Percentiles rank a stretch among this genome's conserved stretches.
Evolutionary conservation across 2,797 vertebrate species (phyloP).

Genomic region (Diglossa cyanea): DNA sequence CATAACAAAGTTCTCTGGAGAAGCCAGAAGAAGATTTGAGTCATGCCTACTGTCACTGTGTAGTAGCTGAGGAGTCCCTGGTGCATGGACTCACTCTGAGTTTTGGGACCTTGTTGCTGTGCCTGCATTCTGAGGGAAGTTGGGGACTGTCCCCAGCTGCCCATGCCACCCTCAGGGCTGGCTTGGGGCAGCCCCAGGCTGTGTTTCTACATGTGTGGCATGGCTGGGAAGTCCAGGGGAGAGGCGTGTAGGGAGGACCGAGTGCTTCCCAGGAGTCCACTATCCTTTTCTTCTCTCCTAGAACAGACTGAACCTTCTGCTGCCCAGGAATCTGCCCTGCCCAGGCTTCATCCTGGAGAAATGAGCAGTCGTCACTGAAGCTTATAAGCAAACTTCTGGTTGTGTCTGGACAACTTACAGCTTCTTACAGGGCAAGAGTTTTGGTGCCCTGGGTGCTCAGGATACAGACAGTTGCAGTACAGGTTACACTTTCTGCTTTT

Average conservation of each 20-base stretch:
- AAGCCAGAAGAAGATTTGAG: not conserved
- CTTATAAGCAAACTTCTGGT: not conserved
- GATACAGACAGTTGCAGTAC: not conserved
- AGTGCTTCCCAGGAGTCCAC: accelerated
- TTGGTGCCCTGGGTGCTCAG: not conserved
- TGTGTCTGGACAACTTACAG: not conserved
- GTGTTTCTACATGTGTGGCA: not conserved
- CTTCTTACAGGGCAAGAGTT: not conserved
- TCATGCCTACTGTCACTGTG: not conserved
- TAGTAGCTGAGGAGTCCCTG: not conserved
- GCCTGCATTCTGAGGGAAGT: accelerated
- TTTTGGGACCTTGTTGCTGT: accelerated
- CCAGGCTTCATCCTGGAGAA: not conserved
- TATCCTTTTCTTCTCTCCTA: not conserved
- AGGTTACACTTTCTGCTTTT: not conserved
- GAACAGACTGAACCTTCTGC: not conserved
- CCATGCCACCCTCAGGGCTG: not conserved
- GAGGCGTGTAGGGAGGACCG: not conserved
- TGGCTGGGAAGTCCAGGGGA: not conserved
- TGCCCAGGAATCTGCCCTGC: not conserved
- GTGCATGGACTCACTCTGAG: accelerated
- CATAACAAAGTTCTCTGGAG: not conserved
- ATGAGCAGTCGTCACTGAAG: accelerated
- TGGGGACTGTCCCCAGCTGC: not conserved
- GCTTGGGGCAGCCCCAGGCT: not conserved